Evolutionary conservation across 2,888 invertebrate genomes (phyloP), one percentile per base, ranked within the genome.

Genomic region (Germaria angustata): DNA sequence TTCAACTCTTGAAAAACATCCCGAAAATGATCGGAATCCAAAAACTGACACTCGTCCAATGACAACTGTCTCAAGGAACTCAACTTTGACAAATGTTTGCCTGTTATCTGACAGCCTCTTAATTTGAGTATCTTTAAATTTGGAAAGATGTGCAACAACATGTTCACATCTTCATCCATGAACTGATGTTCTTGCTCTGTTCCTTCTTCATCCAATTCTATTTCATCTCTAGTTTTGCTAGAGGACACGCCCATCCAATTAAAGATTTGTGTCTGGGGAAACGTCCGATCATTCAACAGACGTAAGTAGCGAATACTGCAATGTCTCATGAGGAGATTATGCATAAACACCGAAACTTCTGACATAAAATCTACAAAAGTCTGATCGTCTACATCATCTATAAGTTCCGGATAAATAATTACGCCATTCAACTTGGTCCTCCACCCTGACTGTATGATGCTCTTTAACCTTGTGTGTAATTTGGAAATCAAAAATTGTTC

Each of bases 131-230:
- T 69, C 1, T 80, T 81, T 7, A 88, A 51, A 32, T 86, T 78
- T 5, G 88, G 88, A 66, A 89, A 89, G 0, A 87, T 84, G 0
- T 84, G 80, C 6, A 80, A 59, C 59, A 88, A 32, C 77, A 89
- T 44, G n/a, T 85, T 83, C 4, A 88, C 85, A 85, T 88, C 88
- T 71, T 88, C 87, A 65, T 88, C 89, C n/a, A 86, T 84, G 55
- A 89, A 89, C 0, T 82, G 75, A 3, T 71, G 22, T 34, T 75
- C 71, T 75, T 84, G 39, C 17, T 55, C 53, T 9, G 20, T 4
- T n/a, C 5, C 61, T 6, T 8, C 36, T 24, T 39, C 55, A 2
- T 78, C 69, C 5, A 63, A 39, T 46, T 81, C 79, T 9, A 69
- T 49, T 8, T 69, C 11, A 69, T 59, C 15, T 83, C 71, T 22